Evolutionary conservation across 1,140 invertebrate genomes (phyloP).

Genomic region (Heliconius melpomene): DNA sequence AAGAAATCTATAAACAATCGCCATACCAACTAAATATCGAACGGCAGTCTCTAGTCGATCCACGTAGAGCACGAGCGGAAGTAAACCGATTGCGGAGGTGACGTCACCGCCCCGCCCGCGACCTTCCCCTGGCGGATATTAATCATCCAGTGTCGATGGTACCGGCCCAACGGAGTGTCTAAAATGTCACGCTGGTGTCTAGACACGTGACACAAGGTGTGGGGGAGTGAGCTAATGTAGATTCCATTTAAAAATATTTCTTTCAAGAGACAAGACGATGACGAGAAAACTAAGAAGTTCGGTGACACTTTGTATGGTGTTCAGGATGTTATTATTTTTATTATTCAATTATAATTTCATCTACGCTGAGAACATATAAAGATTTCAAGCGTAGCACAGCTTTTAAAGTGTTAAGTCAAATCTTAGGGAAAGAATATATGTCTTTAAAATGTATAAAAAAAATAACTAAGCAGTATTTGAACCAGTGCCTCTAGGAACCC

Average conservation of each 20-base stretch:
- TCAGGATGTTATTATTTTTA: too few species aligned
- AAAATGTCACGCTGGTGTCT: conserved; percentile 21
- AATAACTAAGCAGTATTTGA: too few species aligned
- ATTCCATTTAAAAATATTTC: neutral
- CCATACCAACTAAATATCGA: neutral
- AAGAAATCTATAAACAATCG: neutral
- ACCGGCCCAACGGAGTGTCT: conserved; percentile 25
- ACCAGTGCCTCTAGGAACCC: too few species aligned
- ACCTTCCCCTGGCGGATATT: conserved; percentile 74
- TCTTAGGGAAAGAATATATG: too few species aligned
- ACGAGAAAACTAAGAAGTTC: neutral
- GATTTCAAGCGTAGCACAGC: too few species aligned
- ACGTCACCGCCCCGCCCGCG: conserved; percentile 62
- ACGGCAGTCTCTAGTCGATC: conserved; percentile 26
- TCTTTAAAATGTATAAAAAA: too few species aligned
- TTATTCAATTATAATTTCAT: too few species aligned
- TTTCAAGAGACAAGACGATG: neutral
- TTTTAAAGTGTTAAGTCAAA: too few species aligned
- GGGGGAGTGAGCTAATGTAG: neutral
- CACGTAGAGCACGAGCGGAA: conserved; percentile 50
- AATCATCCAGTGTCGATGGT: conserved; percentile 63
- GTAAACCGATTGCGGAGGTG: conserved; percentile 58
- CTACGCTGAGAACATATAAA: too few species aligned
- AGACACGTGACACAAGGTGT: neutral
- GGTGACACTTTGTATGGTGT: neutral